These are phyloP conservation scores for Leucoptera coffeella DNA, from an alignment of 2,888 invertebrate species.

Conservation along the genomic window DNA sequence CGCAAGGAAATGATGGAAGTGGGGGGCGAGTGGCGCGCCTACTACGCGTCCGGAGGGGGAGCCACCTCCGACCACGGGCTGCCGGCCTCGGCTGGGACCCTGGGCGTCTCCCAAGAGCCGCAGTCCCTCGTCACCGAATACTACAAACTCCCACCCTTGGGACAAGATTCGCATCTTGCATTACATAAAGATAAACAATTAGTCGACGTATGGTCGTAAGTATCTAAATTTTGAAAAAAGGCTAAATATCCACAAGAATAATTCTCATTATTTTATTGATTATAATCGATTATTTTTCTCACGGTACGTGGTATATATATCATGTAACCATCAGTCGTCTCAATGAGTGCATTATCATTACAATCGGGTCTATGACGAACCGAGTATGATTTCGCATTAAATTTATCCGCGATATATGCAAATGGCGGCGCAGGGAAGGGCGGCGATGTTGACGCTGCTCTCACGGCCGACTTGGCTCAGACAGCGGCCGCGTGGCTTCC, in stretches of 20 bases:
- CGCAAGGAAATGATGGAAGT: slow-evolving; percentile 60
- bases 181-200: slow-evolving; percentile 58
- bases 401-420: slow-evolving; percentile 53
- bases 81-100: slow-evolving; percentile 70
- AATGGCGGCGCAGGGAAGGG: slow-evolving; percentile 20
- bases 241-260: too few species aligned
- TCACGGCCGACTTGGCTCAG: slow-evolving; percentile 47
- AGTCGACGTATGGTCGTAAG: slow-evolving; percentile 70
- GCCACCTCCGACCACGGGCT: slow-evolving; percentile 47
- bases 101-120: slow-evolving; percentile 62
- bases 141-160: slow-evolving; percentile 69
- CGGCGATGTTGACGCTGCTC: slow-evolving; percentile 23
- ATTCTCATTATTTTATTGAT: too few species aligned
- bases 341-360: slow-evolving; percentile 44
- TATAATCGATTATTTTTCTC: too few species aligned
- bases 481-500: slow-evolving; percentile 51
- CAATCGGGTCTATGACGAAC: slow-evolving; percentile 36
- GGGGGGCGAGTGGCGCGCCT: slow-evolving; percentile 47
- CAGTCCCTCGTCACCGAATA: slow-evolving; percentile 73
- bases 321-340: too few species aligned
- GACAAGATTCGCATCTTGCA: slow-evolving; percentile 39
- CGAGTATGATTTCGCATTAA: slow-evolving; percentile 50
- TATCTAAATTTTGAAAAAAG: too few species aligned
- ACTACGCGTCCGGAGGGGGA: slow-evolving; percentile 27
- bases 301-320: too few species aligned